Evolutionary conservation across 35 echinoderm and acorn worm species (phyloP).

Genomic region (Eucidaris tribuloides): DNA sequence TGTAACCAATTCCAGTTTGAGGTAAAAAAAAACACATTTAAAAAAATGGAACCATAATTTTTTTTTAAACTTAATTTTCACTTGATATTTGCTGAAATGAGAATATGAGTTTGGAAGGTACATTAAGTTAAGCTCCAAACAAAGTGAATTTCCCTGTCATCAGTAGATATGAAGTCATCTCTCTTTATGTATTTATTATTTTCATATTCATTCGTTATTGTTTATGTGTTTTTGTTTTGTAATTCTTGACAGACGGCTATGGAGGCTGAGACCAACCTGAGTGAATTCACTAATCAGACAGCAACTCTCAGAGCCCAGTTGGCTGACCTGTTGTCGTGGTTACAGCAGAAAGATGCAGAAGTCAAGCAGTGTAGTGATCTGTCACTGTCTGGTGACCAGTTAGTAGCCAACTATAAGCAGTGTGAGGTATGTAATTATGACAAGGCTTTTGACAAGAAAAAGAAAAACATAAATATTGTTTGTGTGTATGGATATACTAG

Average conservation of each 20-base stretch:
- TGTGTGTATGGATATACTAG: not conserved
- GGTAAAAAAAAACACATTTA: too few relatives aligned
- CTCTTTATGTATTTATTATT: too few relatives aligned
- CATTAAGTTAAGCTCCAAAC: too few relatives aligned
- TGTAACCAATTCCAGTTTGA: too few relatives aligned
- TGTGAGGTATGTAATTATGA: slow-evolving; percentile 46
- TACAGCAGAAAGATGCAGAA: slow-evolving; percentile 24
- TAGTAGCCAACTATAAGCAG: slow-evolving; percentile 23
- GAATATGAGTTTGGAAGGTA: too few relatives aligned
- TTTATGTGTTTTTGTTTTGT: too few relatives aligned
- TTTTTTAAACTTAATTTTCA: too few relatives aligned
- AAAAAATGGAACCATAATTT: too few relatives aligned
- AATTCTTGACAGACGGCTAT: slow-evolving; percentile 53
- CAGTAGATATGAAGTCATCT: too few relatives aligned
- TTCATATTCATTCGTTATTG: too few relatives aligned
- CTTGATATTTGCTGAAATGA: too few relatives aligned
- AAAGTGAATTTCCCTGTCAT: too few relatives aligned
- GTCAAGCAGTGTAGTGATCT: slow-evolving; percentile 20
- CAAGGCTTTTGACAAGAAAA: not conserved
- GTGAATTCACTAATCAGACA: slow-evolving; percentile 52
- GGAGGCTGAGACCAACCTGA: slow-evolving; percentile 45
- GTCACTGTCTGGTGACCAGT: slow-evolving; percentile 15
- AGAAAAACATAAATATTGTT: not conserved
- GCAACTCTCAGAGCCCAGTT: slow-evolving; percentile 7
- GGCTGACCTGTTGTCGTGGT: slow-evolving; percentile 46